Conservation (phyloP, 2,888 invertebrate genomes). For the Drosophila flavopinicola region DNA sequence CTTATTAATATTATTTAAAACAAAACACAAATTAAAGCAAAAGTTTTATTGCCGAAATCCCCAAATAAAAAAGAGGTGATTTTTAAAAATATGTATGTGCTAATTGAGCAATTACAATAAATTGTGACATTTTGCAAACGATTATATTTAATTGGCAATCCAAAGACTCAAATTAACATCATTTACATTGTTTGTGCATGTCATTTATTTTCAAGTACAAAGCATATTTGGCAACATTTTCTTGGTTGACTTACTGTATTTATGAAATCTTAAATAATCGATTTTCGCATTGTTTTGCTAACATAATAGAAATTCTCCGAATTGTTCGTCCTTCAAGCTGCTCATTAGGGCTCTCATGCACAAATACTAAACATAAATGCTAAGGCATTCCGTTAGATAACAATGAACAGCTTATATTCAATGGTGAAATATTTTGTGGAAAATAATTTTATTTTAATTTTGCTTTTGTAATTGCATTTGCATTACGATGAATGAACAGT, state of each 20-base stretch:
- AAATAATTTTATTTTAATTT: not conserved
- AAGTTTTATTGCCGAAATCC: no score
- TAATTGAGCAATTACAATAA: no score
- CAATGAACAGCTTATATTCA: not conserved
- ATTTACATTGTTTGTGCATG: no score
- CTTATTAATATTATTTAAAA: no score
- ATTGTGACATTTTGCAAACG: no score
- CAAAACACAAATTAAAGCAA: no score
- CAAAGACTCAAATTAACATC: no score
- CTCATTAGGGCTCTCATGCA: conserved; percentile 40
- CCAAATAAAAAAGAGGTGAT: no score
- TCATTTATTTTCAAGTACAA: no score
- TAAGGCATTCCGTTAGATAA: not conserved
- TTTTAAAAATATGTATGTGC: no score
- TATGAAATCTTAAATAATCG: conserved; percentile 28
- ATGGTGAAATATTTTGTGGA: not conserved
- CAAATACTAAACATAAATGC: not conserved
- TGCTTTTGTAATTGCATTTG: not conserved
- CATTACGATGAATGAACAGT: not conserved
- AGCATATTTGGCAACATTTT: no score
- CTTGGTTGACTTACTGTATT: not conserved
- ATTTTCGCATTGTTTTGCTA: conserved; percentile 42
- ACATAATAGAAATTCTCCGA: conserved; percentile 40
- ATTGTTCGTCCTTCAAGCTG: conserved; percentile 35
- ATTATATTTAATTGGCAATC: no score